Evolutionary conservation across 2,888 invertebrate genomes (phyloP).

Genomic region (Phaonia tiefii): DNA sequence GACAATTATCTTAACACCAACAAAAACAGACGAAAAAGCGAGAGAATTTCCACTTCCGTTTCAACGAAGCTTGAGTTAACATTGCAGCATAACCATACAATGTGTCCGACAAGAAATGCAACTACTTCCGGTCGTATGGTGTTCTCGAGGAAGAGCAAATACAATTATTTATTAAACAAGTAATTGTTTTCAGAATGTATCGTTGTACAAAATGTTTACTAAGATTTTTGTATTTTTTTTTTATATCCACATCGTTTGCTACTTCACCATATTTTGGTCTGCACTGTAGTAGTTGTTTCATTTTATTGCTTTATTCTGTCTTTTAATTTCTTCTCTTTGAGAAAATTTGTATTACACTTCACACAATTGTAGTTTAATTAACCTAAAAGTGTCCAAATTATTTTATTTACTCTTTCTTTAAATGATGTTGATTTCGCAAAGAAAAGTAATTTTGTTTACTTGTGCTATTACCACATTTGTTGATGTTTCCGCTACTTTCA

Average conservation of each 20-base stretch:
- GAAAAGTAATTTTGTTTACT: conserved; percentile 10
- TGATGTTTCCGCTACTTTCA: conserved; percentile 7
- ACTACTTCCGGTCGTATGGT: conserved; percentile 16
- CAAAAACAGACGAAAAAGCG: background rate
- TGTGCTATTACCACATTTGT: background rate
- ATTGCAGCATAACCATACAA: conserved; percentile 16
- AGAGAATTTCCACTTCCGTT: conserved; percentile 10
- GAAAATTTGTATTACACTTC: background rate
- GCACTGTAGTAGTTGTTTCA: background rate
- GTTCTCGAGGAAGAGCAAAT: background rate
- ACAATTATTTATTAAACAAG: too few species aligned
- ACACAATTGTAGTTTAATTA: conserved; percentile 61
- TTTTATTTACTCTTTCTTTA: conserved; percentile 38
- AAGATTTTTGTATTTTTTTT: too few species aligned
- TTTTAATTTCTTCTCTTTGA: background rate
- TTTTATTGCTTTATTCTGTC: too few species aligned
- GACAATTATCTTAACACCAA: conserved; percentile 39
- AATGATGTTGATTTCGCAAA: conserved; percentile 52
- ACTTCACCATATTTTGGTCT: background rate
- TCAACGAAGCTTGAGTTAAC: background rate
- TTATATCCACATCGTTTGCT: too few species aligned
- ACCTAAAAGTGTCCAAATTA: conserved; percentile 58
- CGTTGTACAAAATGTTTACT: too few species aligned
- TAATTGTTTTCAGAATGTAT: too few species aligned
- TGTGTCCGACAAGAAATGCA: background rate